Evolutionary conservation across 2,797 vertebrate species (phyloP).

Genomic region (Oreochromis mossambicus): DNA sequence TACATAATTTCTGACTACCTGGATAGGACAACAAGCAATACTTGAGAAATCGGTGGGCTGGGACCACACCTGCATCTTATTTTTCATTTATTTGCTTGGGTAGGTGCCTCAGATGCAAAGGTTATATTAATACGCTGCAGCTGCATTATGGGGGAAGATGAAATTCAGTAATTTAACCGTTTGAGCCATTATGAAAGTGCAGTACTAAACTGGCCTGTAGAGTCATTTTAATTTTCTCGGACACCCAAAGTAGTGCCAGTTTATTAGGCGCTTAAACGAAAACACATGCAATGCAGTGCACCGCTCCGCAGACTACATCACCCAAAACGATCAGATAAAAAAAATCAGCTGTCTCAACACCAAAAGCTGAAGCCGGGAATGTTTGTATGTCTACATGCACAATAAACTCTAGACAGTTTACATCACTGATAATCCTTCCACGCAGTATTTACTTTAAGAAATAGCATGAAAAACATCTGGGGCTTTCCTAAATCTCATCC

Average conservation of each 20-base stretch:
- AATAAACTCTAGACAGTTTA: not conserved
- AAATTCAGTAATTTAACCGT: not conserved
- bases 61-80: not conserved
- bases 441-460: not conserved
- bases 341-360: not conserved
- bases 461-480: not conserved
- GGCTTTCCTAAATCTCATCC: not conserved
- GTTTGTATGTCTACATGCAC: not conserved
- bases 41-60: not conserved
- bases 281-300: not conserved
- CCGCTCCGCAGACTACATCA: not conserved
- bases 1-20: not conserved
- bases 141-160: not conserved
- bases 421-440: not conserved
- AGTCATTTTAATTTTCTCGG: fast-evolving
- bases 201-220: not conserved
- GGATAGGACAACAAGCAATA: not conserved
- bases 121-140: not conserved
- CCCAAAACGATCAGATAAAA: not conserved
- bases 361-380: not conserved
- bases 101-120: not conserved
- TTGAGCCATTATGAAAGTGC: not conserved
- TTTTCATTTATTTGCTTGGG: not conserved
- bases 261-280: not conserved
- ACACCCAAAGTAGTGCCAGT: not conserved